A percentile compares a stretch with the other conserved stretches of the same genome.
These are phyloP conservation scores for Platyura marginata DNA, from an alignment of 1,140 invertebrate species.

Conservation along the genomic window DNA sequence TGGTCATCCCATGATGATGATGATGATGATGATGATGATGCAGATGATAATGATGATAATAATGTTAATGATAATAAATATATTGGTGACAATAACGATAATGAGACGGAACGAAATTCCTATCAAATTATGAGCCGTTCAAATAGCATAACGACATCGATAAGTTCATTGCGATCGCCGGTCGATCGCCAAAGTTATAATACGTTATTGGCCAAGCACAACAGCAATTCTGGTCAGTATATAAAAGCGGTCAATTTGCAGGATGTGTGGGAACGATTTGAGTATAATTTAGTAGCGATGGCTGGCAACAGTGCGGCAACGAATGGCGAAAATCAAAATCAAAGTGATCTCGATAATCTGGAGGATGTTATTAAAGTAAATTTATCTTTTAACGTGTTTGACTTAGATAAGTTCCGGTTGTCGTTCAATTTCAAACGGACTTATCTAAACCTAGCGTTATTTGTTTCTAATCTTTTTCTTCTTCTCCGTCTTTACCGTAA, in stretches of 20 bases:
- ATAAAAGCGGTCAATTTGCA: conserved; percentile 18
- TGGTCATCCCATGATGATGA: conserved; percentile 1
- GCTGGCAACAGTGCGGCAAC: conserved; percentile 16
- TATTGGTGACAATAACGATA: conserved; percentile 1
- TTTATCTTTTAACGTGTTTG: no score
- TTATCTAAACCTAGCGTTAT: no score
- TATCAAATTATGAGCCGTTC: conserved; percentile 3
- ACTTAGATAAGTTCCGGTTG: no score
- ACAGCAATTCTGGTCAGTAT: conserved; percentile 6
- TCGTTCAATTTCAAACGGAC: no score
- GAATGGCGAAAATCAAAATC: conserved; percentile 7
- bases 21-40: no score
- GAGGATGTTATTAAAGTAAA: no score
- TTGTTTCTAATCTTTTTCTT: no score
- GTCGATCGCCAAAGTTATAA: conserved; percentile 19
- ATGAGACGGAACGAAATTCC: no score
- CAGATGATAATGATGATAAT: no score
- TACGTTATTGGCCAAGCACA: conserved; percentile 8
- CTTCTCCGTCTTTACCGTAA: no score
- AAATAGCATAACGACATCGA: conserved; percentile 10
- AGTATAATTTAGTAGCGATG: conserved; percentile 13
- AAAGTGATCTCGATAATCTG: no score
- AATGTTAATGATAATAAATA: conserved; percentile 2
- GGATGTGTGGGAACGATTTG: conserved; percentile 15
- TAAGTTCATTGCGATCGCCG: conserved; percentile 11